These are phyloP conservation scores for Mandrillus leucophaeus DNA, from an alignment of 2,113 vertebrate species.

Conservation along the genomic window DNA sequence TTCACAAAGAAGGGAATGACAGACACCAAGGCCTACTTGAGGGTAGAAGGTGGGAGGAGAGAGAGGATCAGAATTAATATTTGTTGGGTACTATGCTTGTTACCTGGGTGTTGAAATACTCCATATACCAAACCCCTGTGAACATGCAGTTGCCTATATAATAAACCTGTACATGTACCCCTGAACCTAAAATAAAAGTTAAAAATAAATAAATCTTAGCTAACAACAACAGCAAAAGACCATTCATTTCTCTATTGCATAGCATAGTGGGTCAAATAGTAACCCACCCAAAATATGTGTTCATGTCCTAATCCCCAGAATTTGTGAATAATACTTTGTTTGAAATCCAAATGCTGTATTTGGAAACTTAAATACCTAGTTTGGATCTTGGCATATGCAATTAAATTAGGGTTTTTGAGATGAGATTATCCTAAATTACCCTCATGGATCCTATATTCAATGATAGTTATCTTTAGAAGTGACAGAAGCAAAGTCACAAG, in stretches of 20 bases:
- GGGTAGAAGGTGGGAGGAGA: too few relatives aligned
- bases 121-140: too few relatives aligned
- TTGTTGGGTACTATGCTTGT: too few relatives aligned
- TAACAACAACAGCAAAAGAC: background rate
- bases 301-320: background rate
- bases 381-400: background rate
- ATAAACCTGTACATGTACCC: too few relatives aligned
- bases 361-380: background rate
- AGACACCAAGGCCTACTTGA: too few relatives aligned
- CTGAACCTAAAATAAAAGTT: too few relatives aligned
- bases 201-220: too few relatives aligned
- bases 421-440: background rate
- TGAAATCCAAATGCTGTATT: background rate
- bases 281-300: background rate
- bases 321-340: background rate
- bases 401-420: background rate
- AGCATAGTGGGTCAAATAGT: background rate
- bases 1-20: too few relatives aligned
- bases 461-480: background rate
- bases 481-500: background rate
- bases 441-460: background rate
- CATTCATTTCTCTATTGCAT: background rate
- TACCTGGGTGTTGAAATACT: too few relatives aligned
- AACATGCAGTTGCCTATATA: too few relatives aligned
- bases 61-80: too few relatives aligned